Evolutionary conservation across 2,888 invertebrate genomes (phyloP).

Genomic region (Drosophila siamana): DNA sequence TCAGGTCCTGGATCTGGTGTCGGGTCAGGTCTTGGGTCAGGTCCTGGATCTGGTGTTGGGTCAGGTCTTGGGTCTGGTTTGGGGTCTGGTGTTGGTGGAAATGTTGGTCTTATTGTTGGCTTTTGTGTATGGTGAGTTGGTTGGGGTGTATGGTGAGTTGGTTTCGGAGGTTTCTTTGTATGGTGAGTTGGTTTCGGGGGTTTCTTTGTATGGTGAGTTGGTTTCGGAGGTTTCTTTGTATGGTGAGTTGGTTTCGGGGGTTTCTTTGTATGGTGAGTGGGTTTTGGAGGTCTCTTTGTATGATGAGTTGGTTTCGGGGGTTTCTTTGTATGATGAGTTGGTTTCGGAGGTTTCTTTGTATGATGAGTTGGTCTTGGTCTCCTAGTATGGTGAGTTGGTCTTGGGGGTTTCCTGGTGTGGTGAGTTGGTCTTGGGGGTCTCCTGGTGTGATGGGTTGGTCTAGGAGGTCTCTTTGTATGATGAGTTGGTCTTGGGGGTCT

Average conservation of each 20-base stretch:
- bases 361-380: slow-evolving; percentile 2
- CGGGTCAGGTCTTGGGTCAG: too few species aligned
- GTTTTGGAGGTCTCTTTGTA: background rate
- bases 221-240: slow-evolving; percentile 9
- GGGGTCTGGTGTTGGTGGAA: background rate
- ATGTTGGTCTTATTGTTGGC: background rate
- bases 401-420: background rate
- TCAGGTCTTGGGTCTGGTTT: background rate
- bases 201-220: background rate
- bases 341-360: background rate
- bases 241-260: background rate
- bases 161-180: background rate
- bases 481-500: too few species aligned
- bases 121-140: background rate
- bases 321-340: background rate
- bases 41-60: background rate
- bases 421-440: too few species aligned
- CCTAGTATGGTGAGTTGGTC: slow-evolving; percentile 1
- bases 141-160: background rate
- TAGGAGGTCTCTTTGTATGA: too few species aligned
- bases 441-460: too few species aligned
- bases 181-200: background rate
- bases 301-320: background rate
- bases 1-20: too few species aligned
- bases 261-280: background rate